Percentiles rank a stretch among this genome's conserved stretches.
Evolutionary conservation across 2,113 vertebrate genomes (phyloP).

Genomic region (Calidris pugnax): DNA sequence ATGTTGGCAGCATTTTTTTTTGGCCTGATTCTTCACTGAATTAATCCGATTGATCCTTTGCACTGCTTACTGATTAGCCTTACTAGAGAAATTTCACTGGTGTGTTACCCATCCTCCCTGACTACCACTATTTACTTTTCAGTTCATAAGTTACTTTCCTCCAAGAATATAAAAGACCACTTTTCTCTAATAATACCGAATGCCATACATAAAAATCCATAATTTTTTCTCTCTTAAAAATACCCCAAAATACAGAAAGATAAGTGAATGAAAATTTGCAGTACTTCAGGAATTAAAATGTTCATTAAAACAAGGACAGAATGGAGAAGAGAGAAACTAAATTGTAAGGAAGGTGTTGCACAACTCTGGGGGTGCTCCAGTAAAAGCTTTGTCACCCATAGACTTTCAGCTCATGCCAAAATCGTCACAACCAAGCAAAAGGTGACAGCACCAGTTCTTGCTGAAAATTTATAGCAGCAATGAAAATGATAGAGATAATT

Average conservation of each 20-base stretch:
- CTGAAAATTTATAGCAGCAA: background rate
- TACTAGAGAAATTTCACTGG: background rate
- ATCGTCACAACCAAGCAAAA: background rate
- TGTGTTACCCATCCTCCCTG: background rate
- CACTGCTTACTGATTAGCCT: background rate
- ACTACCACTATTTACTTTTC: background rate
- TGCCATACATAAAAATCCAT: rapidly evolving
- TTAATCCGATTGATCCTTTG: background rate
- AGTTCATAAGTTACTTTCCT: background rate
- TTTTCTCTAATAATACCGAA: background rate
- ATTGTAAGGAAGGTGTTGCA: background rate
- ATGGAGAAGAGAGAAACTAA: background rate
- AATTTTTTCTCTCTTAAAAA: background rate
- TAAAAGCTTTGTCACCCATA: background rate
- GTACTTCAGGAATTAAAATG: background rate
- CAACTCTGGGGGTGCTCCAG: background rate
- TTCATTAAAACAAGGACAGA: background rate
- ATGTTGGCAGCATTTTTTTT: background rate
- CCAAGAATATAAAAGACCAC: background rate
- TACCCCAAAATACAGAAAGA: background rate
- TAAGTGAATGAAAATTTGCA: background rate
- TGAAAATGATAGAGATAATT: background rate
- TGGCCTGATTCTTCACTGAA: background rate
- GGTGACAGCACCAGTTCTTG: rapidly evolving
- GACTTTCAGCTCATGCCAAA: background rate